Evolutionary conservation across 2,888 invertebrate species (phyloP), one percentile per base, ranked within the genome.

Genomic region (Ferrisia virgata): DNA sequence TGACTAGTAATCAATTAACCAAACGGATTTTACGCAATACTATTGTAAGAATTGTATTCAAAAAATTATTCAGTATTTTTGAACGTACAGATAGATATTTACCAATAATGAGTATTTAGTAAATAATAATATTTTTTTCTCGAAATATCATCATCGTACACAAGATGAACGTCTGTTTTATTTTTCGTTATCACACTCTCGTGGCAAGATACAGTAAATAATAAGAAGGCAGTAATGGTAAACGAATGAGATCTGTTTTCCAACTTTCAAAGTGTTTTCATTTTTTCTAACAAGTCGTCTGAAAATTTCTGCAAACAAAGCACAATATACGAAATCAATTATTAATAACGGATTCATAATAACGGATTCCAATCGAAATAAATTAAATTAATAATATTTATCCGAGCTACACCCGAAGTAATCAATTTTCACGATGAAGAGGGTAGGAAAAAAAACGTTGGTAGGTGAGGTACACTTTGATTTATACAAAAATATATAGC

Each of bases 221-320:
- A 72, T 69, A 82, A 64, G 18, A 40, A 40, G 82, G 82, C 82
- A 82, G 82, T 69, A 72, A 40, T 79, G 28, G 43, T 81, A 53
- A 81, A 40, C 72, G 43, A 40, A 82, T 39, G 40, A 69, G 82
- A 72, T 82, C 82, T 72, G 36, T 39, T 25, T 22, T 82, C 28
- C n/a, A n/a, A 64, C 28, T 43, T 72, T 82, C 82, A 82, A 33
- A 82, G 82, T 22, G 82, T 82, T 69, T 82, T 82, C 82, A 82
- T 72, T 72, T 82, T 82, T n/a, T 82, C 82, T 31, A 82, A 25
- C 18, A 82, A 31, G 13, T 82, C 72, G 25, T 82, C 82, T 13
- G 72, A 64, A 3, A 82, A 82, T 82, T 82, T 82, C 82, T 82
- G 76, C 3, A 72, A 82, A 40, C 15, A 40, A 28, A 79, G 15